Percentiles rank a stretch among this genome's conserved stretches.
Conservation (phyloP, 2,797 vertebrate genomes). For the Phoxinus dragarum region DNA sequence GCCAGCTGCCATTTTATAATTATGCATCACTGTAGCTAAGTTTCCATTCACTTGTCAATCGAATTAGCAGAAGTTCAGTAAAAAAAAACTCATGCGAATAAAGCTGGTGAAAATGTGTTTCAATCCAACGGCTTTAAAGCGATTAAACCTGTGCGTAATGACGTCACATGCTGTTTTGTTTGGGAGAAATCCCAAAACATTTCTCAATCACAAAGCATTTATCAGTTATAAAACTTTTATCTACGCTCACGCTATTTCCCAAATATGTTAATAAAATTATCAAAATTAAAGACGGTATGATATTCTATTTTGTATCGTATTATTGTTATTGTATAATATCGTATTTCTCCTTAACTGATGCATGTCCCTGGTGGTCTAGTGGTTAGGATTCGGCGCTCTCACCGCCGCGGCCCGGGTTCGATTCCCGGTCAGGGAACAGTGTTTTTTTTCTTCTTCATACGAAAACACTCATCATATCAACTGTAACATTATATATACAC, state of each 20-base stretch:
- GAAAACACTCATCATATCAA: fast-evolving
- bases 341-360: too few relatives aligned
- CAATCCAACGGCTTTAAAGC: too few relatives aligned
- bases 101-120: too few relatives aligned
- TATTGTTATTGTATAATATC: too few relatives aligned
- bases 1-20: not conserved
- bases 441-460: fast-evolving
- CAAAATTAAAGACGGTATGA: not conserved
- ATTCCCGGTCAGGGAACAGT: slow-evolving; percentile 78
- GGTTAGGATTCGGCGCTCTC: slow-evolving; percentile 82
- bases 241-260: not conserved
- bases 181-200: not conserved
- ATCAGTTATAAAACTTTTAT: not conserved
- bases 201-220: not conserved
- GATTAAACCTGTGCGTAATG: too few relatives aligned
- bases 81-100: too few relatives aligned
- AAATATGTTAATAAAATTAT: not conserved
- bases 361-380: slow-evolving; percentile 79
- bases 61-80: too few relatives aligned
- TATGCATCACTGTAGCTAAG: not conserved
- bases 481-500: not conserved
- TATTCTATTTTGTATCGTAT: too few relatives aligned
- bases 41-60: too few relatives aligned
- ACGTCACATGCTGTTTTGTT: too few relatives aligned
- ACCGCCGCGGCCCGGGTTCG: slow-evolving; percentile 74